A percentile compares a stretch with the other conserved stretches of the same genome.
Evolutionary conservation across 2,113 vertebrate genomes (phyloP).

Genomic region (Sisor rabdophorus): DNA sequence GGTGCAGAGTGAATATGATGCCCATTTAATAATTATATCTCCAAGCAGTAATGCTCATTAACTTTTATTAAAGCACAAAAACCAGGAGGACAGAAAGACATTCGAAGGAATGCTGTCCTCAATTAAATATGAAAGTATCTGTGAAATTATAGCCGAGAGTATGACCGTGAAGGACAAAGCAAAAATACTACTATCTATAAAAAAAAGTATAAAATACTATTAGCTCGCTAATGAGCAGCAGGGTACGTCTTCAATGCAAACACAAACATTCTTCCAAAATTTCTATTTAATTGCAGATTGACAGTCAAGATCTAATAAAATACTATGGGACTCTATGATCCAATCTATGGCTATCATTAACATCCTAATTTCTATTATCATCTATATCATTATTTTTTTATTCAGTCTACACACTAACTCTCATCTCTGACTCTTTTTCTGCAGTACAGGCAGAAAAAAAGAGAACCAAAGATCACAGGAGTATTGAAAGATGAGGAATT

Average conservation of each 20-base stretch:
- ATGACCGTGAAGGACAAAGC: background rate
- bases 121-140: slow-evolving; percentile 28
- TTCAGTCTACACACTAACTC: slow-evolving; percentile 4
- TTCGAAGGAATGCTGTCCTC: slow-evolving; percentile 3
- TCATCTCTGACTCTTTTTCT: background rate
- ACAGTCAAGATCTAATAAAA: too few relatives aligned
- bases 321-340: background rate
- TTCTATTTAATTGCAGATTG: too few relatives aligned
- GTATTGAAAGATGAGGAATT: background rate
- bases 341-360: slow-evolving; percentile 1
- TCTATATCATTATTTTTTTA: too few relatives aligned
- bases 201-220: background rate
- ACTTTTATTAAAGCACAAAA: background rate
- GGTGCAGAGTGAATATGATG: background rate
- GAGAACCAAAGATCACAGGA: slow-evolving; percentile 13
- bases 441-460: slow-evolving; percentile 3
- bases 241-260: background rate
- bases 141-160: slow-evolving; percentile 1
- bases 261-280: background rate
- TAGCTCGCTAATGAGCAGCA: background rate
- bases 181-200: too few relatives aligned
- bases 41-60: slow-evolving; percentile 3
- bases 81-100: background rate
- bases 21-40: background rate
- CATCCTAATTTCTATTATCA: slow-evolving; percentile 1